phyloP scores from a whole-genome alignment of 2,797 vertebrate genomes.

The Nannoperca obscura region DNA sequence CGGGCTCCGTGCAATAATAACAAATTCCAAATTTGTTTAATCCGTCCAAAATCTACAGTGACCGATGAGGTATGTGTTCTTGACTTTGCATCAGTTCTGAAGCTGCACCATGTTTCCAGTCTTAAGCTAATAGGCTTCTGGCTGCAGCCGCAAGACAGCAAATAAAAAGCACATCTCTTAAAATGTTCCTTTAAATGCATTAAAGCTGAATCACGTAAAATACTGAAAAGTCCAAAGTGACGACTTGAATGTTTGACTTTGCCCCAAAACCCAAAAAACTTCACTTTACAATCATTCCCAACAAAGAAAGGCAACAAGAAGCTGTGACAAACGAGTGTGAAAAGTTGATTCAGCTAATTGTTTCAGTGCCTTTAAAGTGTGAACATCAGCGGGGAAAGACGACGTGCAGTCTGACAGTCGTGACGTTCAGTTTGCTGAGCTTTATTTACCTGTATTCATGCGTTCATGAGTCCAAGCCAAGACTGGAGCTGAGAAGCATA shows the following conservation, averaged over 20 bases:
- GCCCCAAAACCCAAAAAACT: neutral
- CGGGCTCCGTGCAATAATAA: too few relatives aligned
- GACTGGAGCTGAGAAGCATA: neutral
- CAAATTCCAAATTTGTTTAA: too few relatives aligned
- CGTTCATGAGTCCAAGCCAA: neutral
- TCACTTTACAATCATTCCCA: neutral
- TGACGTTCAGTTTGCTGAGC: neutral
- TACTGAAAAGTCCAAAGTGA: neutral
- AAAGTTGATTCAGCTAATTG: neutral
- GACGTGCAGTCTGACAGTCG: neutral
- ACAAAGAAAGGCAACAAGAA: neutral
- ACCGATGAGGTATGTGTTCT: too few relatives aligned
- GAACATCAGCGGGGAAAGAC: neutral
- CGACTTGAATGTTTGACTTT: neutral
- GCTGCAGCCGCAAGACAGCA: neutral
- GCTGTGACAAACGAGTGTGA: too few relatives aligned
- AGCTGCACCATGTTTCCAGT: too few relatives aligned
- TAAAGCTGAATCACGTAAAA: neutral
- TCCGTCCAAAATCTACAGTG: too few relatives aligned
- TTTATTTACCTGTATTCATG: constrained; percentile 6
- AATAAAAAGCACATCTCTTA: neutral
- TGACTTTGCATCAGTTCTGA: too few relatives aligned
- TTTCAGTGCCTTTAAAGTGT: neutral
- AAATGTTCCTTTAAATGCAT: neutral
- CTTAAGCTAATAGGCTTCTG: too few relatives aligned